Conservation (phyloP, 2,888 invertebrate genomes). For the Neocrepidodera transversa region DNA sequence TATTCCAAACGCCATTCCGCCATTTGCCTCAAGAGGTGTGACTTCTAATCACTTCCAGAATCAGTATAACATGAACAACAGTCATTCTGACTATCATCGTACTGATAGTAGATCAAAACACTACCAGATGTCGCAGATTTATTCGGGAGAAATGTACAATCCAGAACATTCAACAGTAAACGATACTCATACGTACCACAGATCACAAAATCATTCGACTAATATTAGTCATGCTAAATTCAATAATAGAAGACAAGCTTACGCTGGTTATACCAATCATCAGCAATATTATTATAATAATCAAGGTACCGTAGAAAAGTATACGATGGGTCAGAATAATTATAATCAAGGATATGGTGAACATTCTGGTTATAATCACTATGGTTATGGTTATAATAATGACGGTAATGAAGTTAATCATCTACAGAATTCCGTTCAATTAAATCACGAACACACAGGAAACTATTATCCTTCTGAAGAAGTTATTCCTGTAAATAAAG, state of each 20-base stretch:
- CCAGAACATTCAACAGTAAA: conserved; percentile 56
- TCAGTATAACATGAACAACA: conserved; percentile 56
- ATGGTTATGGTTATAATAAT: conserved; percentile 56
- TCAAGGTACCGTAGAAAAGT: conserved; percentile 57
- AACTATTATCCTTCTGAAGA: conserved; percentile 56
- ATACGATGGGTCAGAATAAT: conserved; percentile 49
- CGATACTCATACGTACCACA: conserved; percentile 53
- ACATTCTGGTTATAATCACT: conserved; percentile 56
- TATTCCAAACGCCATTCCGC: conserved; percentile 67
- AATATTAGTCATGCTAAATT: conserved; percentile 41
- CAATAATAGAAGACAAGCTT: conserved; percentile 52
- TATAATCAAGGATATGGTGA: conserved; percentile 54
- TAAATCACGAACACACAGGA: conserved; percentile 48
- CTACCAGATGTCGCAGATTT: conserved; percentile 50
- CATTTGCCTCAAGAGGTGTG: conserved; percentile 65
- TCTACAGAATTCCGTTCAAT: conserved; percentile 50
- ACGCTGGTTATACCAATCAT: conserved; percentile 61
- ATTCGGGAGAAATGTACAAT: conserved; percentile 57
- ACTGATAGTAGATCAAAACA: conserved; percentile 52
- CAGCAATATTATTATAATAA: conserved; percentile 64
- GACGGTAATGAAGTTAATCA: conserved; percentile 51
- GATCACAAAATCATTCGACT: conserved; percentile 52
- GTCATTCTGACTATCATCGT: conserved; percentile 53
- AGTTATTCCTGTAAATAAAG: conserved; percentile 53
- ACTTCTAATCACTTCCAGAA: conserved; percentile 57